phyloP scores from a whole-genome alignment of 1,140 invertebrate genomes.

The Notospermus geniculatus region DNA sequence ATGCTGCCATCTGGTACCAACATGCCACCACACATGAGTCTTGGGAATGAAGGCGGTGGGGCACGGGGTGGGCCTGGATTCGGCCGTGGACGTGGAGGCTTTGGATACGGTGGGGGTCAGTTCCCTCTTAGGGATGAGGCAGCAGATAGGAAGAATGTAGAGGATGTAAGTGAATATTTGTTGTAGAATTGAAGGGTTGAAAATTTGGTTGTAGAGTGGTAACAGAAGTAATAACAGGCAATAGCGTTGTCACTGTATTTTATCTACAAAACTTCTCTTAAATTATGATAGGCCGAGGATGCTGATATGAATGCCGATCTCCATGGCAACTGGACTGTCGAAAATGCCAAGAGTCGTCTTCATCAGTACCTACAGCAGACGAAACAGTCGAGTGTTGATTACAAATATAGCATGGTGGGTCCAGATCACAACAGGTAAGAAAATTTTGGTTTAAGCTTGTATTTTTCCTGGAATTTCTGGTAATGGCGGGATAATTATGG shows the following conservation, averaged over 20 bases:
- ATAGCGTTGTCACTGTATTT: too few relatives aligned
- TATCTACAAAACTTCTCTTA: slow-evolving; percentile 8
- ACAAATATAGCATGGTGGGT: slow-evolving; percentile 86
- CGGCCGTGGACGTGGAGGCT: not conserved
- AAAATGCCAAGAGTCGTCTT: slow-evolving; percentile 93
- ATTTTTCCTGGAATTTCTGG: too few relatives aligned
- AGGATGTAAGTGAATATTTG: slow-evolving; percentile 61
- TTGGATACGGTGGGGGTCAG: not conserved
- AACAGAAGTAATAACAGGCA: not conserved
- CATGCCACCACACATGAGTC: slow-evolving; percentile 9
- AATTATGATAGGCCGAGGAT: slow-evolving; percentile 72
- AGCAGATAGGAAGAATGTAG: slow-evolving; percentile 74
- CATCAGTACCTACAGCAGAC: slow-evolving; percentile 94
- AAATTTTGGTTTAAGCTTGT: too few relatives aligned
- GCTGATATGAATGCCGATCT: slow-evolving; percentile 90
- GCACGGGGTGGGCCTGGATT: not conserved
- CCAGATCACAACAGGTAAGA: slow-evolving; percentile 87
- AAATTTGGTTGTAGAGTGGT: not conserved
- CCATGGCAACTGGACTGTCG: slow-evolving; percentile 97
- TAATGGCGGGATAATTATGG: too few relatives aligned
- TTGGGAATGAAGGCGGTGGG: not conserved
- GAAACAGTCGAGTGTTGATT: slow-evolving; percentile 77
- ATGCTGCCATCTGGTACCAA: not conserved
- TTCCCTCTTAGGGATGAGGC: slow-evolving; percentile 53
- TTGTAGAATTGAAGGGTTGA: not conserved